Conservation (phyloP, 2,113 vertebrate species). For the Mus spicilegus region DNA sequence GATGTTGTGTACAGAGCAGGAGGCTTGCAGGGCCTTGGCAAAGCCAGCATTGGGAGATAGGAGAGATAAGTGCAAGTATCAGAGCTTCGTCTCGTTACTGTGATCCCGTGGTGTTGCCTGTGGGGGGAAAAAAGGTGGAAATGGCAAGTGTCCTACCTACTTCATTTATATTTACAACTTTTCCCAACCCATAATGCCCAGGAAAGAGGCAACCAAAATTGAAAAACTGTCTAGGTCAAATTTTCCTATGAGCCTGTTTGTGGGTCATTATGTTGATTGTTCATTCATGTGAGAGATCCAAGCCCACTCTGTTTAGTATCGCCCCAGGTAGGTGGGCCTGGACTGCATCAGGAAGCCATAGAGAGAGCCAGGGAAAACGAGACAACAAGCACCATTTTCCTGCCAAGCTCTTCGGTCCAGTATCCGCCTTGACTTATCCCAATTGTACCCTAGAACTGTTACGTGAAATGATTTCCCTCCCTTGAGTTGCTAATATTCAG, state of each 20-base stretch:
- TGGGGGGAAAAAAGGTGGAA: not conserved
- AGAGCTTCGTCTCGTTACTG: not conserved
- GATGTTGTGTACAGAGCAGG: too few relatives aligned
- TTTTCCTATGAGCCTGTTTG: too few relatives aligned
- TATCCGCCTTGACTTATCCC: not conserved
- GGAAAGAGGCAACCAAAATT: not conserved
- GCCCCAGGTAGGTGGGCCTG: not conserved
- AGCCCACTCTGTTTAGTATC: not conserved
- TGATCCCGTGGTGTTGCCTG: too few relatives aligned
- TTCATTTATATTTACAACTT: not conserved
- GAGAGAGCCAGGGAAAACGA: not conserved
- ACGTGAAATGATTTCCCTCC: not conserved
- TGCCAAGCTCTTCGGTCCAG: not conserved
- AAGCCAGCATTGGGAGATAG: too few relatives aligned
- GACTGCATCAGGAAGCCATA: not conserved
- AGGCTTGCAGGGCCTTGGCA: too few relatives aligned
- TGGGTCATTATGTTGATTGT: not conserved
- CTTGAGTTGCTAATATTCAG: not conserved
- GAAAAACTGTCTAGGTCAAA: not conserved
- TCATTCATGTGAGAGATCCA: not conserved
- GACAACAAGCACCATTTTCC: not conserved
- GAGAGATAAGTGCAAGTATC: not conserved
- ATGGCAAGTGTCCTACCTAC: not conserved
- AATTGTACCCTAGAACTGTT: not conserved
- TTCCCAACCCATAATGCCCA: not conserved